These are phyloP conservation scores for Campoplex nolae DNA, from an alignment of 2,888 invertebrate species.

Conservation along the genomic window DNA sequence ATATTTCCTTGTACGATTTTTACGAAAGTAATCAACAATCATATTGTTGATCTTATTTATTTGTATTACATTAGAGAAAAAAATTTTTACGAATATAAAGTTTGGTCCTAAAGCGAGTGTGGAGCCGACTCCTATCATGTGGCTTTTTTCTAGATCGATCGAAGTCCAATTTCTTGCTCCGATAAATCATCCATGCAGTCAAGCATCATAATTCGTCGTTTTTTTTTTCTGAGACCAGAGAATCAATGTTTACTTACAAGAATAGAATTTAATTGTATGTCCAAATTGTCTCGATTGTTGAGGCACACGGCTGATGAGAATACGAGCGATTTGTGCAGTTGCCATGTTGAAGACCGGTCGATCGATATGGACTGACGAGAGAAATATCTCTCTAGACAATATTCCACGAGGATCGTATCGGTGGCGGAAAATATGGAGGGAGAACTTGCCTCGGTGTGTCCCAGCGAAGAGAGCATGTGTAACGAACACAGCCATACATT, in stretches of 20 bases:
- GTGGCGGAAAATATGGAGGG: neutral
- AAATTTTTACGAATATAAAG: neutral
- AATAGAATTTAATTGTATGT: conserved; percentile 75
- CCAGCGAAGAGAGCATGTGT: neutral
- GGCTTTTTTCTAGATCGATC: conserved; percentile 43
- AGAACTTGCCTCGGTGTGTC: conserved; percentile 4
- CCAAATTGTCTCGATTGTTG: conserved; percentile 68
- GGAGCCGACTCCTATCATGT: conserved; percentile 51
- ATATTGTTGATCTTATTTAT: neutral
- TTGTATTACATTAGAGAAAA: neutral
- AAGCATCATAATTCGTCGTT: neutral
- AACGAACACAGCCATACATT: neutral
- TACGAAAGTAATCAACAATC: neutral
- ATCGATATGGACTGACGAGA: conserved; percentile 51
- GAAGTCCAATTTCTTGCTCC: conserved; percentile 41
- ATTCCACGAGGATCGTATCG: conserved; percentile 34
- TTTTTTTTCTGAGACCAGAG: neutral
- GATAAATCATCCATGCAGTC: neutral
- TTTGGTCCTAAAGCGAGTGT: neutral
- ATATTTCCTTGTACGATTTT: neutral
- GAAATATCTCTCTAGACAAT: conserved; percentile 27
- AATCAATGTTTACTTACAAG: conserved; percentile 74
- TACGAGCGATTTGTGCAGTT: conserved; percentile 69
- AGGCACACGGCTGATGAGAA: conserved; percentile 65
- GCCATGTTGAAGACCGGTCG: conserved; percentile 72